Base-by-base conservation (phyloP, 2,888 invertebrate genomes). In the Rhagium mordax region DNA sequence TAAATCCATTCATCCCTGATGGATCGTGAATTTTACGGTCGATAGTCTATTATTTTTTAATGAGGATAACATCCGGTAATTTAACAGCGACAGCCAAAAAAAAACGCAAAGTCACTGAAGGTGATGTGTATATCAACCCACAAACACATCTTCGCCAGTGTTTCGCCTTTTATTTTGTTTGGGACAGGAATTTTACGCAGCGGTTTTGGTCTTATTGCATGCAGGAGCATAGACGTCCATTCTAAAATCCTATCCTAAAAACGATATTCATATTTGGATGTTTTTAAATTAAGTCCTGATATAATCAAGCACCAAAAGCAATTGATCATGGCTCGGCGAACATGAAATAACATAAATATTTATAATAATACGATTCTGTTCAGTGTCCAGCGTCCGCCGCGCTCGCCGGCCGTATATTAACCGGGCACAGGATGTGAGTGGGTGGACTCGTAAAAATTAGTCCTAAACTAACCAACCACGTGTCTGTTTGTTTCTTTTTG, bases 381-480 rank as follows among this genome's bases (percentile, higher is more conserved):
- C 62, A 74, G 62, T 72, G 73, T 72, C 73, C 67, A 66, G 70
- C 69, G 55, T 47, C 29, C 29, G 65, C 51, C 33, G 29, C 33
- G 29, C 29, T 55, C 16, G 47, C 41, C 15, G 47, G 57, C 67
- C 29, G 66, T 66, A 48, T 48, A 71, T 57, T 70, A 64, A 74
- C 76, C 73, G 77, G 78, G 79, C 67, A 82, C 84, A 84, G 84
- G 84, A 84, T 84, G 83, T 80, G 80, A 81, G 84, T 84, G 79
- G 84, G 84, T 78, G 84, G 80, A 81, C 81, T 81, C 81, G 79
- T 75, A 83, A 83, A 84, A 84, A 83, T 83, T 81, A 79, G 78
- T 79, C 81, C 81, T 77, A 81, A 82, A 82, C 73, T 62, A 61
- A 73, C 76, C 75, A 70, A 81, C 80, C 81, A 81, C 79, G 78